phyloP scores from a whole-genome alignment of 2,113 vertebrate species.

The Chionis minor region DNA sequence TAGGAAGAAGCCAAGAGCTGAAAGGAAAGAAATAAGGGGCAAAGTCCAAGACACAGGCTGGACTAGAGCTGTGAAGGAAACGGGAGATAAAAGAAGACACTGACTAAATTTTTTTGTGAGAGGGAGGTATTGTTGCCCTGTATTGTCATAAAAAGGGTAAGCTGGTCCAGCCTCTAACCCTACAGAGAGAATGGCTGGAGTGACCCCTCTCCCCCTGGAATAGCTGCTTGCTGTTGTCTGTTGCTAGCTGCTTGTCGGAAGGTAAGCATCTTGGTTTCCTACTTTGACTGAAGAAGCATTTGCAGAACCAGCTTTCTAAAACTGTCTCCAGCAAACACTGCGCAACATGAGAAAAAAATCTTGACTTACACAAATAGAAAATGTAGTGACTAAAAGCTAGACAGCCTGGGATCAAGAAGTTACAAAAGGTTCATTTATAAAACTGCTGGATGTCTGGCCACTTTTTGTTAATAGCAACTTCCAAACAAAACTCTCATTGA shows the following conservation, averaged over 20 bases:
- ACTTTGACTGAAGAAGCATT: neutral
- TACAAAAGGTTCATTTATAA: slow-evolving; percentile 67
- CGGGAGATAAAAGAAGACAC: neutral
- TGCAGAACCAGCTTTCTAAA: slow-evolving; percentile 15
- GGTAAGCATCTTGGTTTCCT: neutral
- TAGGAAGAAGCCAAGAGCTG: neutral
- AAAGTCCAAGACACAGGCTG: neutral
- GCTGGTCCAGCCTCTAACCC: neutral
- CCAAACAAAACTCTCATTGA: slow-evolving; percentile 68
- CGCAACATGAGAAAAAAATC: neutral
- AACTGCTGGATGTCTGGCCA: slow-evolving; percentile 49
- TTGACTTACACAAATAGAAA: neutral
- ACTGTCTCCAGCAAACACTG: neutral
- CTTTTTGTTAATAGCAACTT: slow-evolving; percentile 63
- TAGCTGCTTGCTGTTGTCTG: neutral
- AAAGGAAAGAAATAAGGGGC: neutral
- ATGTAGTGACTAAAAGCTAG: slow-evolving; percentile 10
- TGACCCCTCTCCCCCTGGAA: neutral
- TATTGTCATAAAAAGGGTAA: neutral
- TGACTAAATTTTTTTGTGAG: neutral
- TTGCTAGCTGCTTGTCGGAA: neutral
- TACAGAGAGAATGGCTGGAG: neutral
- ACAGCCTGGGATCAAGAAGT: slow-evolving; percentile 44
- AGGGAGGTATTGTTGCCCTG: neutral
- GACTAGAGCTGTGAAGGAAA: neutral